Base-by-base conservation (phyloP, 2,797 vertebrate genomes). In the Notolepis coatsorum region DNA sequence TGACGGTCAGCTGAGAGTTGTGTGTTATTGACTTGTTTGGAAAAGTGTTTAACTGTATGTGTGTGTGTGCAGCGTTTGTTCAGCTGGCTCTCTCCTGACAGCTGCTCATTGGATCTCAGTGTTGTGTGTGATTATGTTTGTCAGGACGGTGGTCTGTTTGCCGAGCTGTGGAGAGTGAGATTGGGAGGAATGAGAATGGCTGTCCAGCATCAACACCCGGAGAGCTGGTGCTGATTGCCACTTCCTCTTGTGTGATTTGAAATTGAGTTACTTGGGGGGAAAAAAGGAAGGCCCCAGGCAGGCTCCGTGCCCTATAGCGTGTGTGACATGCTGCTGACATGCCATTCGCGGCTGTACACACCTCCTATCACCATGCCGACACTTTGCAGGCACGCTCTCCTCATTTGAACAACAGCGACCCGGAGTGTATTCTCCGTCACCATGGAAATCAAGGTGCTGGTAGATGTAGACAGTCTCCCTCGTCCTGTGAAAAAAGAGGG, bases 51-150 rank as follows among this genome's bases (percentile, higher is more conserved):
- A 76, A 65, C 58, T 25, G 46, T 47, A 49, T 45, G 20, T 47
- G 52, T 45, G 20, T 60, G 54, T 61, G 27, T 57, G 23, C 42
- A 18, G 63, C 3, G 7, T 23, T 61, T 18, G 46, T 24, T 25
- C 25, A 10, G 27, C 45, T 41, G 60, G 56, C 57, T 33, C 42
- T 61, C 42, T 21, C 3, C 37, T 64, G 72, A 83, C 79, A 81
- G 81, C 82, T 83, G 67, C 71, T 74, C 59, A 41, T 41, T 61
- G 79, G 77, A 75, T 75, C 68, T 51, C 56, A 38, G 56, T 54
- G 57, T 67, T 47, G 62, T 54, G 68, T 74, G 65, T 78, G 84
- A 87, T 87, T 79, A 77, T 74, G 73, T 85, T 87, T 85, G 80
- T 84, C 79, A 81, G 71, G 66, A 78, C 33, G 48, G 45, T 39